Evolutionary conservation across 2,797 vertebrate species (phyloP), one percentile per base, ranked within the genome.

Genomic region (Gila robusta): DNA sequence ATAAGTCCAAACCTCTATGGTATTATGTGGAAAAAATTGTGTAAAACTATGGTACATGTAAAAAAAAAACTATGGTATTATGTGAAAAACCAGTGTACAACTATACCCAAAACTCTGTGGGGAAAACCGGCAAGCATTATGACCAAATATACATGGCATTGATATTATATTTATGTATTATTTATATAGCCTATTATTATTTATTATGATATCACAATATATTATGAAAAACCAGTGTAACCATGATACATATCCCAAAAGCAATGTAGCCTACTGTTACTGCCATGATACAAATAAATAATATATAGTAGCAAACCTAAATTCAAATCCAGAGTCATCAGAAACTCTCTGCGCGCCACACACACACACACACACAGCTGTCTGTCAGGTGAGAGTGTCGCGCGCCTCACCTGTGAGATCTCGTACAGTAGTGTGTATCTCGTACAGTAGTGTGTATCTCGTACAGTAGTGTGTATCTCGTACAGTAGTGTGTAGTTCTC

Each of bases 371-470:
- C 64, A 35, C 8, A 4, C 32, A 72, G 8, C 54, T 56, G 23
- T 26, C 56, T n/a, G n/a, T 26, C 28, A 79, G 10, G 74, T 83
- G n/a, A 74, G 72, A 16, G 86, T 69, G 67, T 88, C 86, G 8
- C 73, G 77, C 44, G 79, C 71, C 97, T 97, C 95, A 97, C 97
- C 44, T 47, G 44, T 44, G 44, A 44, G 44, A 44, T 44, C 44
- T 44, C 44, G 44, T 44, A 1, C 44, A 44, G 44, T 44, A 44
- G 41, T 44, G 41, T 44, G 41, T 44, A 44, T 10, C 11, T 11
- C 41, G 92, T 97, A 97, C n/a, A 97, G 96, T 94, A 47, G 44
- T 47, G 44, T 47, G 44, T 47, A 97, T 97, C 97, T 97, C 97
- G 92, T 97, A 97, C n/a, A 32, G 28, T 32, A 32, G 28, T 32